Base-by-base conservation (phyloP, 2,797 vertebrate genomes). In the Bufotes viridis region DNA sequence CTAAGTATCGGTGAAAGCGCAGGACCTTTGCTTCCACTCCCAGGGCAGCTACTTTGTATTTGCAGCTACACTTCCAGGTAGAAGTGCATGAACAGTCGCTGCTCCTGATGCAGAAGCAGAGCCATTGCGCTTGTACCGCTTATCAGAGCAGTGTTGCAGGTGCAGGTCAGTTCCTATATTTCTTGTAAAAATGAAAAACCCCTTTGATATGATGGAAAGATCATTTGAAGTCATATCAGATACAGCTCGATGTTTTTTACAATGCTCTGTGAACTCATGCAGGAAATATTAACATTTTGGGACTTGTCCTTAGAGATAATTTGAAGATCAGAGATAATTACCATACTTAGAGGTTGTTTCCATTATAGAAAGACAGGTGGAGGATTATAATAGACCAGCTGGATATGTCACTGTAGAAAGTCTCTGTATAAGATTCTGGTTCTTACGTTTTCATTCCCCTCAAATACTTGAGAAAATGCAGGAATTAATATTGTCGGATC, bases 341-440 rank as follows among this genome's bases (percentile, higher is more conserved):
- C 7, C 13, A 51, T 24, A 81, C 34, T 42, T 81, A 42, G 29
- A 67, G 79, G 60, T 63, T 65, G 20, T 24, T 49, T 51, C 20
- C 49, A 4, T 42, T n/a, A 81, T 22, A 65, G 34, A 51, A 29
- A 51, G 42, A 65, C 80, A 81, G 80, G 80, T 81, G 80, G 29
- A 49, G 20, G 61, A 7, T 81, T 51, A 81, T 81, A 51, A 51
- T 24, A 65, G 60, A 81, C 80, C 80, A 81, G 79, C 58, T 81
- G 80, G 80, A 51, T 81, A 26, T 15, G 51, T 81, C 53, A 67
- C 60, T 9, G 61, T 51, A 51, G 80, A 81, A 51, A 65, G 67
- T 65, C 80, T n/a, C 61, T 81, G 13, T 17, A 53, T 24, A 78
- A 78, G 51, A 55, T 24, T 67, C 61, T 67, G 18, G 7, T 51